Base-by-base conservation (phyloP, 2,888 invertebrate genomes). In the Leptinotarsa juncta region DNA sequence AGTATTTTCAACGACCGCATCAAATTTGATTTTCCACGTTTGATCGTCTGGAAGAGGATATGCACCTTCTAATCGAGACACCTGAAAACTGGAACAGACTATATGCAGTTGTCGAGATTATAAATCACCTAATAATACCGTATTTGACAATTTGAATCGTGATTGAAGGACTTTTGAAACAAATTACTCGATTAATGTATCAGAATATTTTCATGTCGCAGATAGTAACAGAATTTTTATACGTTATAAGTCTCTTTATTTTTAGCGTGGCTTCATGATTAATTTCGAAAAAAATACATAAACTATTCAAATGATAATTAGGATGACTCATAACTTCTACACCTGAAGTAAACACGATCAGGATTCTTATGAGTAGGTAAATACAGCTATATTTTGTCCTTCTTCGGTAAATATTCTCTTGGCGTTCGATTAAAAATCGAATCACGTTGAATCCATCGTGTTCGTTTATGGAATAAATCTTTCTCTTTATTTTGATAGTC, bases 121-220 rank as follows among this genome's bases (percentile, higher is more conserved):
- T 67, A 72, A 75, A 75, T 69, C 60, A 75, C 70, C 72, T 72
- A 53, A 72, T 75, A 70, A 75, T 49, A 51, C 75, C 68, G 32
- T 72, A 71, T 72, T 70, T 73, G 73, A 65, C 65, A 57, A 70
- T 62, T 73, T 16, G 73, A 70, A 70, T 70, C 49, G 55, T 70
- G 73, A 70, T 73, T 70, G 26, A 57, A 15, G 18, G 26, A 4
- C 10, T 62, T 62, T 62, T 16, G 18, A 62, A 62, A 62, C 62
- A 32, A 62, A 42, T 62, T 62, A n/a, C 51, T 51, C n/a, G 51
- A 51, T 16, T 10, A 23, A 3, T 57, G 23, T 14, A 12, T 20
- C 14, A 23, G 20, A 57, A 57, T 15, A 15, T 57, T 23, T 62
- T 15, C 5, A 62, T 18, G n/a, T 42, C 7, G n/a, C 3, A 42